Conservation (phyloP, 92 coral and sea anemone genomes). For the Phenganax subtilis region DNA sequence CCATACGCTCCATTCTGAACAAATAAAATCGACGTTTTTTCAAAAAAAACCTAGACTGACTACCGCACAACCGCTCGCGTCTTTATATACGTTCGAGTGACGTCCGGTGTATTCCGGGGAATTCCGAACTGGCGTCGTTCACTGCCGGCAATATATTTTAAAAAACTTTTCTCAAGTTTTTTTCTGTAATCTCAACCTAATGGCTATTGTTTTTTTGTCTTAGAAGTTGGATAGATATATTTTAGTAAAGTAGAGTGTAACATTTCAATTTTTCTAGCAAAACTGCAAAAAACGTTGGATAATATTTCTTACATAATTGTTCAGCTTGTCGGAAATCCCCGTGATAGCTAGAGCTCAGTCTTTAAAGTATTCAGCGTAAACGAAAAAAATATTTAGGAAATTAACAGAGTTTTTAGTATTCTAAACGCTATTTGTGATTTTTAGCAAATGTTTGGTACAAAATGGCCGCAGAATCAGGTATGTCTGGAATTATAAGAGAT, state of each 20-base stretch:
- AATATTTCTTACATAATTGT: no score
- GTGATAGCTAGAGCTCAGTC: no score
- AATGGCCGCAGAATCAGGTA: slow-evolving; percentile 16
- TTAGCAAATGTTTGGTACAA: background rate
- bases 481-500: background rate
- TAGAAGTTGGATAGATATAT: no score
- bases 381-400: no score
- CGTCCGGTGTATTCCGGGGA: background rate
- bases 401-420: background rate
- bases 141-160: background rate
- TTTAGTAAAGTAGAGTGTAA: no score
- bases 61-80: background rate
- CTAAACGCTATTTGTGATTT: background rate
- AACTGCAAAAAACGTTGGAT: no score
- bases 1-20: slow-evolving; percentile 38
- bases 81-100: background rate
- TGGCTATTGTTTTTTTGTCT: background rate
- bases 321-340: no score
- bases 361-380: no score
- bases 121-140: background rate
- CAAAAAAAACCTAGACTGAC: background rate
- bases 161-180: background rate
- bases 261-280: no score
- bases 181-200: background rate
- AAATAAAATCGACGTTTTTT: background rate